A percentile compares a stretch with the other conserved stretches of the same genome.
Evolutionary conservation across 2,797 vertebrate genomes (phyloP).

Genomic region (Catharus ustulatus): DNA sequence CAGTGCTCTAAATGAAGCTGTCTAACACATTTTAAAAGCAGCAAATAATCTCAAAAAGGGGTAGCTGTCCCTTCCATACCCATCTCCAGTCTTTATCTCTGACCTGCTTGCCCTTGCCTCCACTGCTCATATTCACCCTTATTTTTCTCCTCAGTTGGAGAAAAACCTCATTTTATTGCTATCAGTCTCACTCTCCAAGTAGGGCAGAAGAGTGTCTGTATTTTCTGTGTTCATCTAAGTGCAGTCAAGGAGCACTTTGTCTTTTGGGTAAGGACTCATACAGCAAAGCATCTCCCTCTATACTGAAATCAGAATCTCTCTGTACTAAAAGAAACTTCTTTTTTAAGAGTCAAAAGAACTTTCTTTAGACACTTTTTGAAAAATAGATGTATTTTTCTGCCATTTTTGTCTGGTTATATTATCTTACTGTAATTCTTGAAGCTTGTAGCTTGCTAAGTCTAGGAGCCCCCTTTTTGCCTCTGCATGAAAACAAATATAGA

Average conservation of each 20-base stretch:
- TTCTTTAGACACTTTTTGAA: background rate
- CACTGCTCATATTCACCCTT: background rate
- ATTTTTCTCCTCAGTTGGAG: background rate
- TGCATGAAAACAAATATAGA: background rate
- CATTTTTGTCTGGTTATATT: background rate
- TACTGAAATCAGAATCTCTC: background rate
- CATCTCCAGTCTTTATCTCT: background rate
- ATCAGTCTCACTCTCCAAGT: background rate
- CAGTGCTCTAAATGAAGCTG: background rate
- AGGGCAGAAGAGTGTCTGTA: background rate
- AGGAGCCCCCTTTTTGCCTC: background rate
- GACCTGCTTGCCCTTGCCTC: background rate
- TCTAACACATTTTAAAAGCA: background rate
- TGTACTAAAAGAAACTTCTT: background rate
- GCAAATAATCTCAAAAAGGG: background rate
- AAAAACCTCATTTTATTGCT: background rate
- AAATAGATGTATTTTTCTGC: background rate
- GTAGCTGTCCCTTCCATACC: background rate
- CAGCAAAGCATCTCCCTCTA: background rate
- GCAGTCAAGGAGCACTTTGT: background rate
- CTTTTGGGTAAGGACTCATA: background rate
- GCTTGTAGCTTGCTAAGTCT: background rate
- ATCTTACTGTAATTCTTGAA: background rate
- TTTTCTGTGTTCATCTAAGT: background rate
- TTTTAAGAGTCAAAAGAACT: background rate